phyloP scores from a whole-genome alignment of 2,797 vertebrate genomes.

The Chelmon rostratus region DNA sequence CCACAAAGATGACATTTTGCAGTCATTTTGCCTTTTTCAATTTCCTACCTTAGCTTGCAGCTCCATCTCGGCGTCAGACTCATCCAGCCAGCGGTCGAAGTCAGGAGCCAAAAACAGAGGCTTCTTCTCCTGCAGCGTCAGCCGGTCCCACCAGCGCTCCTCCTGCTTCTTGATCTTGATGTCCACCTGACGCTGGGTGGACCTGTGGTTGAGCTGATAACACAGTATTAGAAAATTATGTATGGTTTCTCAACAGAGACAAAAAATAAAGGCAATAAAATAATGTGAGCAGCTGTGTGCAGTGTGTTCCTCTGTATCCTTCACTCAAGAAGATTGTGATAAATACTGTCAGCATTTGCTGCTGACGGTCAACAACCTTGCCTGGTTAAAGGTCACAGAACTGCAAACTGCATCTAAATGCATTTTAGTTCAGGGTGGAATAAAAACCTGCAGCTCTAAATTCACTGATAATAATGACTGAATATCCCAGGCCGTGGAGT shows the following conservation, averaged over 20 bases:
- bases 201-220: conserved; percentile 88
- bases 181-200: conserved; percentile 94
- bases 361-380: background rate
- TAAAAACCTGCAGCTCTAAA: conserved; percentile 8
- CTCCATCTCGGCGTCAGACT: conserved; percentile 98
- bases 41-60: conserved; percentile 91
- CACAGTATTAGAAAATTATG: background rate
- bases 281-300: background rate
- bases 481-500: background rate
- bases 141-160: conserved; percentile 95
- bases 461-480: background rate
- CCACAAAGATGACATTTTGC: background rate
- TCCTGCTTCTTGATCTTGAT: conserved; percentile 92
- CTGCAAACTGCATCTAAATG: background rate
- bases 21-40: background rate
- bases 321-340: background rate
- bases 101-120: conserved; percentile 94
- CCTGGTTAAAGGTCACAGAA: background rate
- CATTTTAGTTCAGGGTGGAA: background rate
- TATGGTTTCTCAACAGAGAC: background rate
- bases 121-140: conserved; percentile 94
- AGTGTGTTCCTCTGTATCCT: background rate
- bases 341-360: background rate
- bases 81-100: conserved; percentile 98
- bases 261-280: background rate